phyloP scores from a whole-genome alignment of 2,113 vertebrate genomes.

The Micromys minutus region DNA sequence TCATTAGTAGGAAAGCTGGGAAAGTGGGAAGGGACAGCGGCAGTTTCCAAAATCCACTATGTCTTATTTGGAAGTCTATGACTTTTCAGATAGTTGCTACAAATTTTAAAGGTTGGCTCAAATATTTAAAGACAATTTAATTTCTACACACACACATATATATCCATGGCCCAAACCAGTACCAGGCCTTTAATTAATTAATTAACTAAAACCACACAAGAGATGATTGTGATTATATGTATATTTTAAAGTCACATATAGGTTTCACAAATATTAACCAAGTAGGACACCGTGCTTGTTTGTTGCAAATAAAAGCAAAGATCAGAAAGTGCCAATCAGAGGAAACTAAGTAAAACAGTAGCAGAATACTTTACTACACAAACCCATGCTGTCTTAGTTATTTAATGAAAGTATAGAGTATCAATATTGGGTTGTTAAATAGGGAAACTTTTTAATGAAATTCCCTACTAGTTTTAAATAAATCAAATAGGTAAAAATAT shows the following conservation, averaged over 20 bases:
- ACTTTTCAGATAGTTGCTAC: constrained; percentile 26
- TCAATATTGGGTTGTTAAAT: constrained; percentile 44
- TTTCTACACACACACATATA: background rate
- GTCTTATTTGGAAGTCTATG: constrained; percentile 49
- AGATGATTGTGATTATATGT: background rate
- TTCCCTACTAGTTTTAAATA: constrained; percentile 55
- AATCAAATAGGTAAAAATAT: constrained; percentile 5
- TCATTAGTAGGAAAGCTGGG: constrained; percentile 6
- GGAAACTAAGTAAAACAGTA: constrained; percentile 27
- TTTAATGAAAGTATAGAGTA: constrained; percentile 2
- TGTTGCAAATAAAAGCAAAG: constrained; percentile 56
- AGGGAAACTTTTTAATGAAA: constrained; percentile 49
- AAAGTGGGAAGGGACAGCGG: background rate
- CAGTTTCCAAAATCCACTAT: background rate
- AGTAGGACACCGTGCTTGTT: background rate
- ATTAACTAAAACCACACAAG: background rate
- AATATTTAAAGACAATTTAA: constrained; percentile 50
- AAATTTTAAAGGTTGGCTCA: constrained; percentile 34
- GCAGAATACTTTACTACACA: constrained; percentile 18
- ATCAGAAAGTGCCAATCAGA: constrained; percentile 57
- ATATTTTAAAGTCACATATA: constrained; percentile 27
- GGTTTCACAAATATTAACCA: constrained; percentile 33
- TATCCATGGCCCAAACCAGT: constrained; percentile 11
- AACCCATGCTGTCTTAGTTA: background rate
- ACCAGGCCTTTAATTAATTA: constrained; percentile 16